A percentile compares a stretch with the other conserved stretches of the same genome.
These are phyloP conservation scores for Echiichthys vipera DNA, from an alignment of 2,797 vertebrate genomes.

Conservation along the genomic window DNA sequence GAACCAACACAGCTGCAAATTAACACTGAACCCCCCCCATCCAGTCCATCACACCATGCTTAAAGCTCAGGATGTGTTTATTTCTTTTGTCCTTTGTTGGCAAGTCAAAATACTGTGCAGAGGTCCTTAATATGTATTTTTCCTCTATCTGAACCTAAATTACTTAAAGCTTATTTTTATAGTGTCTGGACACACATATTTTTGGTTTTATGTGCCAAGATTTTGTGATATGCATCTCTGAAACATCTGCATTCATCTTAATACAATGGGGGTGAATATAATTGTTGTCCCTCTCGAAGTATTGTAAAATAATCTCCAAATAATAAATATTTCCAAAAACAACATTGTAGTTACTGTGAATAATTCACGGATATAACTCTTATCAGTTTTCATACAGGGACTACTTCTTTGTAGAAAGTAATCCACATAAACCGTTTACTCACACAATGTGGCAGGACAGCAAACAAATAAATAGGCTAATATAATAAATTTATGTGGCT, in stretches of 20 bases:
- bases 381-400: neutral
- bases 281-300: neutral
- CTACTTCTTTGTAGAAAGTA: too few species aligned
- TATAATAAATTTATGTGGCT: too few species aligned
- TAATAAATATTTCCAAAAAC: neutral
- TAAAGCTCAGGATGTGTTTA: neutral
- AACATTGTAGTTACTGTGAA: neutral
- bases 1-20: slow-evolving; percentile 32
- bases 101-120: neutral
- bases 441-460: neutral
- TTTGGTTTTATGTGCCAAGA: neutral
- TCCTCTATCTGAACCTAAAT: too few species aligned
- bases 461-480: too few species aligned
- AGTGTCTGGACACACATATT: neutral
- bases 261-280: neutral
- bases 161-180: too few species aligned
- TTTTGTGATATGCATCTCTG: neutral
- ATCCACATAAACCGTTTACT: neutral
- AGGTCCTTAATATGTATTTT: neutral
- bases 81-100: slow-evolving; percentile 7
- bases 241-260: neutral
- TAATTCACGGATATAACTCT: neutral
- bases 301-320: neutral
- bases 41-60: neutral
- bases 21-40: slow-evolving; percentile 1